phyloP scores from a whole-genome alignment of 2,797 vertebrate genomes.

The Trematomus bernacchii region DNA sequence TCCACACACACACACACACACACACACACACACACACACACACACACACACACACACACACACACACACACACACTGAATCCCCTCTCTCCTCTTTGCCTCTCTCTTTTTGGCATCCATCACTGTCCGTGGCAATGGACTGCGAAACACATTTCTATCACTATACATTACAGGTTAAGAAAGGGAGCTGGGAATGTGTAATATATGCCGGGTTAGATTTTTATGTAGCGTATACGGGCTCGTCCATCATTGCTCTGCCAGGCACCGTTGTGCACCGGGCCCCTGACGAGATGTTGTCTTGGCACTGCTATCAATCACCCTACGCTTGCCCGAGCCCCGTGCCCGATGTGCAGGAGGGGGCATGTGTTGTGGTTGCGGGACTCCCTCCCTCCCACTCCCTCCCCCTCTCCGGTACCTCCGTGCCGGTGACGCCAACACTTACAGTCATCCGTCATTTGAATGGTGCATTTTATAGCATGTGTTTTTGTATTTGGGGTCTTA shows the following conservation, averaged over 20 bases:
- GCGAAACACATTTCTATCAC: constrained; percentile 80
- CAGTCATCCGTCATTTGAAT: constrained; percentile 48
- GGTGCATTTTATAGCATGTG: constrained; percentile 26
- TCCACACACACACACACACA: not conserved
- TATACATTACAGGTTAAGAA: constrained; percentile 81
- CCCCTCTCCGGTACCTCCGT: not conserved
- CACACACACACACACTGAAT: constrained; percentile 9
- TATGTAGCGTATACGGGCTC: constrained; percentile 75
- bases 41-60: not conserved
- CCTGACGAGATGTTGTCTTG: constrained; percentile 77
- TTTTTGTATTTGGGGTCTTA: constrained; percentile 20
- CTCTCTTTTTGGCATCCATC: constrained; percentile 74
- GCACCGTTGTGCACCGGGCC: constrained; percentile 67
- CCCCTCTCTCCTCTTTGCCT: constrained; percentile 30
- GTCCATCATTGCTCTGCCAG: constrained; percentile 76
- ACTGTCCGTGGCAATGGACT: constrained; percentile 76
- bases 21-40: no score
- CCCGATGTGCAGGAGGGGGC: constrained; percentile 60
- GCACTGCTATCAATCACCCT: constrained; percentile 78
- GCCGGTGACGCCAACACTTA: constrained; percentile 37
- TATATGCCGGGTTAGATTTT: constrained; percentile 79
- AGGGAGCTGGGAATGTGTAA: constrained; percentile 75
- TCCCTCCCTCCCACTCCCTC: constrained; percentile 37
- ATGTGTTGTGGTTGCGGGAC: constrained; percentile 58
- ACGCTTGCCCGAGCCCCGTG: constrained; percentile 59